A percentile compares a stretch with the other conserved stretches of the same genome.
Conservation (phyloP, 2,797 vertebrate genomes). For the Sebastolobus altivelis region DNA sequence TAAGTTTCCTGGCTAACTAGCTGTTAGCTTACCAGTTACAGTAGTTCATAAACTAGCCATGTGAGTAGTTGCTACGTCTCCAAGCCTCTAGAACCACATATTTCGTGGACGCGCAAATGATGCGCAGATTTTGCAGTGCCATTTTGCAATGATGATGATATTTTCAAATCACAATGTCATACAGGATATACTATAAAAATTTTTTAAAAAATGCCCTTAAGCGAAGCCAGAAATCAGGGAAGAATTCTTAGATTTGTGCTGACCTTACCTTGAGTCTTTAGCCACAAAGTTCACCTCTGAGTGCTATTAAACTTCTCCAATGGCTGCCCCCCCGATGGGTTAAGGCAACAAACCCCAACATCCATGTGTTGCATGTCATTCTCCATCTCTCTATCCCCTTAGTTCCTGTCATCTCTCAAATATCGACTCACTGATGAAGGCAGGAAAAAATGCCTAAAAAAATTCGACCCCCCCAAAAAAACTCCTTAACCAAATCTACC, state of each 20-base stretch:
- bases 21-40: neutral
- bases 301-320: neutral
- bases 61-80: fast-evolving
- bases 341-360: neutral
- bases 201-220: neutral
- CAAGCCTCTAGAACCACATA: too few species aligned
- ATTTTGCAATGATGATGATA: neutral
- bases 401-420: neutral
- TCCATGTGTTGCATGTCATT: neutral
- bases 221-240: neutral
- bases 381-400: neutral
- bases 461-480: neutral
- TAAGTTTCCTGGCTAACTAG: neutral
- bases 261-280: conserved; percentile 7
- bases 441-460: neutral
- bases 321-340: fast-evolving
- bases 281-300: neutral
- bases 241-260: neutral
- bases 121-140: too few species aligned
- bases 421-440: neutral
- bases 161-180: neutral
- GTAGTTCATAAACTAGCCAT: neutral
- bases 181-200: neutral
- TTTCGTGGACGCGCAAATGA: too few species aligned
- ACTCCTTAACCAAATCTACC: neutral